Conservation (phyloP, 2,888 invertebrate species). For the Heliconius aoede region DNA sequence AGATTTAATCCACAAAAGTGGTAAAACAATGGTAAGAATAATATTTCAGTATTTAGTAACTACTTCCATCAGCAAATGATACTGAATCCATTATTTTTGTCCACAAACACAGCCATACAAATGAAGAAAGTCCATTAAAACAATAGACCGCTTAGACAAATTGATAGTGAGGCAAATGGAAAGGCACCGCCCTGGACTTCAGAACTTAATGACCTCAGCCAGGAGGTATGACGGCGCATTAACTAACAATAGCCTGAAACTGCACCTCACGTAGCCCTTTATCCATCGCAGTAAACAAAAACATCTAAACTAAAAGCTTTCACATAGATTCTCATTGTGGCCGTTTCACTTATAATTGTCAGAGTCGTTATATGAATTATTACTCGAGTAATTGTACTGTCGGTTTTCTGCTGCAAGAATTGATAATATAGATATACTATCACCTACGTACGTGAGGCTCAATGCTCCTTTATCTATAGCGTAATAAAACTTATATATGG, state of each 20-base stretch:
- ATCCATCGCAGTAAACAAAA: slow-evolving; percentile 68
- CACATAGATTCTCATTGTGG: slow-evolving; percentile 44
- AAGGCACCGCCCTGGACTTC: slow-evolving; percentile 60
- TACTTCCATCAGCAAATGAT: slow-evolving; percentile 26
- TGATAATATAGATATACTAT: slow-evolving; percentile 47
- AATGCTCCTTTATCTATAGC: slow-evolving; percentile 42
- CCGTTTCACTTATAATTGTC: slow-evolving; percentile 40
- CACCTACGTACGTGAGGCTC: slow-evolving; percentile 38
- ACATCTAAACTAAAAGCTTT: slow-evolving; percentile 69
- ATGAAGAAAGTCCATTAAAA: slow-evolving; percentile 54
- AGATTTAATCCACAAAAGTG: slow-evolving; percentile 11
- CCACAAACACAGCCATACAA: slow-evolving; percentile 41
- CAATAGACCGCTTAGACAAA: slow-evolving; percentile 56
- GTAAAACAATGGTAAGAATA: slow-evolving; percentile 13
- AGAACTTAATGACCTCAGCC: slow-evolving; percentile 70
- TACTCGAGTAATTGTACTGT: slow-evolving; percentile 46
- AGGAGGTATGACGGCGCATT: slow-evolving; percentile 70
- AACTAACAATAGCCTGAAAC: slow-evolving; percentile 73
- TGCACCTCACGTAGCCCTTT: slow-evolving; percentile 67
- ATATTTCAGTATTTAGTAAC: not conserved
- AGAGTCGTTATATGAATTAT: slow-evolving; percentile 47
- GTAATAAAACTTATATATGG: slow-evolving; percentile 39
- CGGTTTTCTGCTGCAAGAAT: slow-evolving; percentile 45
- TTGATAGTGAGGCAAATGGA: slow-evolving; percentile 60
- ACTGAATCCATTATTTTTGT: slow-evolving; percentile 33